Evolutionary conservation across 2,113 vertebrate genomes (phyloP).

Genomic region (Daphoenositta chrysoptera): DNA sequence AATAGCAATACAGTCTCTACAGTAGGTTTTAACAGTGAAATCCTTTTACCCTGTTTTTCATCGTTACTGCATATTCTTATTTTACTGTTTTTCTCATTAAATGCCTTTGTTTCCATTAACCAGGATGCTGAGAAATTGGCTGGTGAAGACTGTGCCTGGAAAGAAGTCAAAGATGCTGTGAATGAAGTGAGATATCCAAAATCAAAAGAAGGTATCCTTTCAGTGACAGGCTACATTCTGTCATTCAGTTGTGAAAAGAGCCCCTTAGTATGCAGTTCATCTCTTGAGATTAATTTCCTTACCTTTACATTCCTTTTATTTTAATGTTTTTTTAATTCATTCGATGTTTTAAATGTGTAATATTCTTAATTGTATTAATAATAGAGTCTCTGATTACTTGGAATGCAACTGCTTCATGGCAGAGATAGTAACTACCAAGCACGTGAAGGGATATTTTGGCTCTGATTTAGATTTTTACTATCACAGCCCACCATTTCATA

Average conservation of each 20-base stretch:
- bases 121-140: conserved; percentile 82
- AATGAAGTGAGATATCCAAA: conserved; percentile 71
- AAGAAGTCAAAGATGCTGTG: conserved; percentile 68
- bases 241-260: not conserved
- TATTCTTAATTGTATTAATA: not conserved
- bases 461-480: not conserved
- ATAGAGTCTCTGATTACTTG: not conserved
- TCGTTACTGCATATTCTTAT: not conserved
- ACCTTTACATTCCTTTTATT: not conserved
- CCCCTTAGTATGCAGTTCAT: not conserved
- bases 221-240: not conserved
- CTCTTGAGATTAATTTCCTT: not conserved
- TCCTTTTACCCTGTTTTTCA: not conserved
- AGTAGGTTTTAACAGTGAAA: not conserved
- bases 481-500: not conserved
- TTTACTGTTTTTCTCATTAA: not conserved
- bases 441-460: not conserved
- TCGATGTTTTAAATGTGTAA: not conserved
- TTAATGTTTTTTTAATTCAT: not conserved
- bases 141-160: conserved; percentile 75
- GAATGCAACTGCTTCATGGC: not conserved
- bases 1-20: not conserved
- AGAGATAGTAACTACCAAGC: not conserved
- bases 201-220: conserved; percentile 81
- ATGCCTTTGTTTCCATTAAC: conserved; percentile 16